These are phyloP conservation scores for Eucera pruinosa DNA, from an alignment of 2,888 invertebrate genomes.

Conservation along the genomic window DNA sequence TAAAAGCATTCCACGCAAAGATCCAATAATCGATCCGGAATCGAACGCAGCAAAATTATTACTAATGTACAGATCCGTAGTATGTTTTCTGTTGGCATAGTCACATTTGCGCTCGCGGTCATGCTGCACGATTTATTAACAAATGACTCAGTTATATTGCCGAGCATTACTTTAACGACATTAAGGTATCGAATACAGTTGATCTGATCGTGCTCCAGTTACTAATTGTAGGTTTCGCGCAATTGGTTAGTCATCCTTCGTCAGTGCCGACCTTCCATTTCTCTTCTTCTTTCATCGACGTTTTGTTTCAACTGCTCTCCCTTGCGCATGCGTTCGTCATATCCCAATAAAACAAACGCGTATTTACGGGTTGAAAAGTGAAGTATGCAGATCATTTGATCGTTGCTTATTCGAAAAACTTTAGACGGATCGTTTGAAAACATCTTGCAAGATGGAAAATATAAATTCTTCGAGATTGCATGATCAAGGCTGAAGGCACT, in stretches of 20 bases:
- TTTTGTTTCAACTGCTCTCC: not conserved
- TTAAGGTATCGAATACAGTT: slow-evolving; percentile 65
- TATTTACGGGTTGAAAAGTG: not conserved
- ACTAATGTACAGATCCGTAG: slow-evolving; percentile 15
- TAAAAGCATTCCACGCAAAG: too few species aligned
- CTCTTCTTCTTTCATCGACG: slow-evolving; percentile 11
- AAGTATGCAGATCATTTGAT: too few species aligned
- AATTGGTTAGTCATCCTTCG: slow-evolving; percentile 74
- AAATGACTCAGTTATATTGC: slow-evolving; percentile 71
- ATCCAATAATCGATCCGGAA: slow-evolving; percentile 4
- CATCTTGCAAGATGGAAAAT: not conserved
- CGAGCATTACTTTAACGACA: slow-evolving; percentile 67
- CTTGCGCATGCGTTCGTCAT: not conserved
- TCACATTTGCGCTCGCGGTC: slow-evolving; percentile 39
- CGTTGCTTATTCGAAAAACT: too few species aligned
- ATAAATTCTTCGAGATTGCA: slow-evolving; percentile 11
- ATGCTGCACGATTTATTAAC: slow-evolving; percentile 57
- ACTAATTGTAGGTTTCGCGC: slow-evolving; percentile 73
- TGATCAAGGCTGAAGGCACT: not conserved
- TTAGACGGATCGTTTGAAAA: not conserved
- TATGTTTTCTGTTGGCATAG: not conserved
- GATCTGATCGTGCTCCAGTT: slow-evolving; percentile 72
- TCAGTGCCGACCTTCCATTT: slow-evolving; percentile 24
- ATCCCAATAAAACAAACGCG: slow-evolving; percentile 1
- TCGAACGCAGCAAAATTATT: slow-evolving; percentile 16